Evolutionary conservation across 2,113 vertebrate species (phyloP), one percentile per base, ranked within the genome.

Genomic region (Sminthopsis crassicaudata): DNA sequence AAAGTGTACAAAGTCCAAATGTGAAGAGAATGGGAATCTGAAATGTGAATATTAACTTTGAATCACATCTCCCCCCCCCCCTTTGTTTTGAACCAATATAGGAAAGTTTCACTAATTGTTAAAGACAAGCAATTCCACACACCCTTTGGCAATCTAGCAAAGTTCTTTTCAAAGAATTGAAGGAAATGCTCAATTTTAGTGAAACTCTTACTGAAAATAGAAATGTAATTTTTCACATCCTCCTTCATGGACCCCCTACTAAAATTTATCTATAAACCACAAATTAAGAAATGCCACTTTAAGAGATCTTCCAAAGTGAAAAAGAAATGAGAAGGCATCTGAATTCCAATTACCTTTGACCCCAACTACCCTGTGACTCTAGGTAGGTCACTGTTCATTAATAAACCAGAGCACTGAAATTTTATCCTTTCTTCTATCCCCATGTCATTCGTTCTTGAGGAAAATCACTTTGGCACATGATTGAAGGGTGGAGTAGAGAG

Each of bases 391-490:
- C 8, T 92, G 53, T 60, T 67, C 10, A 91, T 93, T 90, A 92
- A 8, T 91, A 55, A 93, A 93, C 90, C n/a, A 42, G n/a, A 16
- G n/a, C n/a, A 84, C 16, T 42, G n/a, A 42, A 42, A 84, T 84
- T 22, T 84, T 22, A 42, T 23, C 67, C 5, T 42, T 22, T 84
- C n/a, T 84, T 16, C n/a, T 42, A 84, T 8, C 36, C 16, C 30
- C 48, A 84, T 24, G 25, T 53, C 36, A 53, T n/a, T 30, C 0
- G 42, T 54, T 91, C 36, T 51, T 92, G 93, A 36, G 89, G 89
- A 90, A 92, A 48, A 76, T 91, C 95, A 6, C 88, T 60, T 93
- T 93, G 60, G 50, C 26, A 36, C 16, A 93, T 26, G 25, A 92
- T 27, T 93, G 89, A 76, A 48, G 88, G 91, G 76, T 7, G 27